These are phyloP conservation scores for Geopemphigus sp. DNA, from an alignment of 1,140 invertebrate genomes.

Conservation along the genomic window DNA sequence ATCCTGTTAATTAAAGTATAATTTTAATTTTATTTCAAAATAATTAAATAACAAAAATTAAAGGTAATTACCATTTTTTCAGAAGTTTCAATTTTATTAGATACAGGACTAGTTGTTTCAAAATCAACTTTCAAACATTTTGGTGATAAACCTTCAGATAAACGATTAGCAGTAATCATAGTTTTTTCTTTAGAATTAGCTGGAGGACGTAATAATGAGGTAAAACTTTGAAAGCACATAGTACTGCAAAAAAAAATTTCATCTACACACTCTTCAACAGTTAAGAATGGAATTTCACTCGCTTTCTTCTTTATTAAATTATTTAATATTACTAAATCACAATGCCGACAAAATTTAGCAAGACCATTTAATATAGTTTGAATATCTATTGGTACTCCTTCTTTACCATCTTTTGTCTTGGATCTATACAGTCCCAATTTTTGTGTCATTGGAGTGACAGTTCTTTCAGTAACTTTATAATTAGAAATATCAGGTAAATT, in stretches of 20 bases:
- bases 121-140: conserved; percentile 20
- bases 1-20: conserved; percentile 22
- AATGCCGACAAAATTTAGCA: conserved; percentile 87
- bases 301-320: conserved; percentile 75
- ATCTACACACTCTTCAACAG: conserved; percentile 66
- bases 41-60: not conserved
- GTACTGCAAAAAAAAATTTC: conserved; percentile 81
- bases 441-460: conserved; percentile 73
- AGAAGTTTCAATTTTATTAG: not conserved
- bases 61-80: conserved; percentile 36
- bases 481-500: conserved; percentile 83
- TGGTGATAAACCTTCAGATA: conserved; percentile 56
- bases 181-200: conserved; percentile 46
- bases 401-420: conserved; percentile 80
- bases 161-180: conserved; percentile 63
- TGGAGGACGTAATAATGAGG: conserved; percentile 59
- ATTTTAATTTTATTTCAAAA: not conserved
- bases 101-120: not conserved
- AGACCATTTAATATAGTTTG: conserved; percentile 85
- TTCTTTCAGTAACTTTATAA: conserved; percentile 80
- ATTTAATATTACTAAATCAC: conserved; percentile 83
- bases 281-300: conserved; percentile 73
- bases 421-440: conserved; percentile 76
- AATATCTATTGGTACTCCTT: conserved; percentile 78
- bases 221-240: conserved; percentile 76